These are phyloP conservation scores for Drosophila sturtevanti DNA, from an alignment of 1,140 invertebrate genomes.

Conservation along the genomic window DNA sequence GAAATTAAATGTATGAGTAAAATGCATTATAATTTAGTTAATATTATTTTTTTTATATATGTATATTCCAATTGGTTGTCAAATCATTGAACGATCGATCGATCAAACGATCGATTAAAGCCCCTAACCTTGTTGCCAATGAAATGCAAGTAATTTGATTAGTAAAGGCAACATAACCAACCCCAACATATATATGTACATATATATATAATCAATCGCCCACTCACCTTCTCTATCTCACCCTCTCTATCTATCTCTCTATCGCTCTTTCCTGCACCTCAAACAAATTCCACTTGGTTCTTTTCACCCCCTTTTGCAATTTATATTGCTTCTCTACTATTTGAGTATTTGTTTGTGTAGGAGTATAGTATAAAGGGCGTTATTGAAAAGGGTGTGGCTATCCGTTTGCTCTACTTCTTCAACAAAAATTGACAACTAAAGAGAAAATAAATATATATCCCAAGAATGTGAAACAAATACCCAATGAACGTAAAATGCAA, in stretches of 20 bases:
- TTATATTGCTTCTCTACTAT: background rate
- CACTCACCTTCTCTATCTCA: background rate
- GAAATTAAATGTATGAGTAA: background rate
- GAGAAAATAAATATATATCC: background rate
- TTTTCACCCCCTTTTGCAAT: constrained; percentile 2
- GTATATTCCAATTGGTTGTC: background rate
- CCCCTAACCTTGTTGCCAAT: constrained; percentile 18
- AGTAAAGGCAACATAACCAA: constrained; percentile 17
- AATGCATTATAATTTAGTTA: background rate
- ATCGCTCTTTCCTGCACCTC: background rate
- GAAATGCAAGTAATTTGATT: constrained; percentile 66
- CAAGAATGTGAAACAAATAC: background rate
- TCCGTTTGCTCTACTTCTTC: background rate
- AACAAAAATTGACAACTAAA: background rate
- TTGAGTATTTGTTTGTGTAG: background rate
- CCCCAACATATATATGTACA: background rate
- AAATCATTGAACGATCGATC: background rate
- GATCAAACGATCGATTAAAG: background rate
- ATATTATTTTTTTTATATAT: background rate
- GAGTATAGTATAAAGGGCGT: too few relatives aligned
- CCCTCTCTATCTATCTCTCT: too few relatives aligned
- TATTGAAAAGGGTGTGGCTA: background rate
- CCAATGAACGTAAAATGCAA: background rate
- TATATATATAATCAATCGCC: constrained; percentile 7
- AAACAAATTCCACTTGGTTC: background rate